Base-by-base conservation (phyloP, 2,888 invertebrate species). In the Leucophenga maculata region DNA sequence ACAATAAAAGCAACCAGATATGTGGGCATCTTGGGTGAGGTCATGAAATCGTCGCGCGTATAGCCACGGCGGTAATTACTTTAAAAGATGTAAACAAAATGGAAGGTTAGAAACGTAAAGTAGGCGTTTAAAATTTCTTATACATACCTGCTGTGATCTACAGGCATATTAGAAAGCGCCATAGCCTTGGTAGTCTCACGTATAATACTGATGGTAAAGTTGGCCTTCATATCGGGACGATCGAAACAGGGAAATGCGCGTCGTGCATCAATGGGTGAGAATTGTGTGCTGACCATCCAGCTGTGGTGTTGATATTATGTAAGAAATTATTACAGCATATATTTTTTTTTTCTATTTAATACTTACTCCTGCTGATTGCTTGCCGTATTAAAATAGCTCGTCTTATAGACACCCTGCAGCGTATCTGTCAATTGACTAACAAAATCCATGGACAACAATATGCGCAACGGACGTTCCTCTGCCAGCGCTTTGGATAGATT, bases 161-260 rank as follows among this genome's bases (percentile, higher is more conserved):
- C 78, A 1, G 93, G 93, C 93, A 93, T 94, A 83, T 94, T 94
- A 8, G 93, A 93, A 16, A 89, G 72, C 0, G 89, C 88, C 83
- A 88, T 87, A 0, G 88, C 86, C 11, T 89, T 90, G 68, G 87
- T 87, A 0, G 75, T 69, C 18, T 91, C 90, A 76, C 93, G 90
- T 6, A 90, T 90, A 65, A 96, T 91, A 67, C 91, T 92, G 26
- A 97, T 90, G 8, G 90, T 90, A 75, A 95, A 96, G 44, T 89
- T 91, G 0, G 96, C 94, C 85, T 96, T 95, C 83, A 94, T 93
- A 16, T 91, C 90, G 1, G 96, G 96, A 76, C 96, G 95, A 81
- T 97, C 97, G 82, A 95, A 95, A 86, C 96, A 96, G 6, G 96
- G 96, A 85, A 96, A 96, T 0, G 94, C 95, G 80, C 93, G 90